phyloP scores from a whole-genome alignment of 2,113 vertebrate genomes.

The Bubalus kerabau region DNA sequence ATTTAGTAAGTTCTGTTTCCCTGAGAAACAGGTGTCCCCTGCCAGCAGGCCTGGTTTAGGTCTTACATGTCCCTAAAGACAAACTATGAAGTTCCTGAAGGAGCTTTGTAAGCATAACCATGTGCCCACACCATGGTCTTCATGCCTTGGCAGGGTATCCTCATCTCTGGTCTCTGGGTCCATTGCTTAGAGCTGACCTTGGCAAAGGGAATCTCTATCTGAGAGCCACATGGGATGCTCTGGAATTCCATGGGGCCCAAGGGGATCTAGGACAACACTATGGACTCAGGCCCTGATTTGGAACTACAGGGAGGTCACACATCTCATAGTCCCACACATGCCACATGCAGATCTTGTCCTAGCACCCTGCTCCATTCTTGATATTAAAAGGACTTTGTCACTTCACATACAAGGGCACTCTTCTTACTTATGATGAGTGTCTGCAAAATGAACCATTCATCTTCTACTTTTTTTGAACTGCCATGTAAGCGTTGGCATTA shows the following conservation, averaged over 20 bases:
- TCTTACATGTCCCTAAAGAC: not conserved
- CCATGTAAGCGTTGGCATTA: not conserved
- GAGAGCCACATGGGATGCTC: not conserved
- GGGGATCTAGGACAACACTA: not conserved
- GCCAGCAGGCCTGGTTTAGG: not conserved
- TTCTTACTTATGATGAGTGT: not conserved
- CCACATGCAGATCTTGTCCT: not conserved
- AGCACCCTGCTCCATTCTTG: not conserved
- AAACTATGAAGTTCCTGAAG: not conserved
- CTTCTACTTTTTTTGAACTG: not conserved
- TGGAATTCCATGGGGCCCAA: not conserved
- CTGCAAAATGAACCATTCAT: not conserved
- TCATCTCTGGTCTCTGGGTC: not conserved
- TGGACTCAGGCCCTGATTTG: not conserved
- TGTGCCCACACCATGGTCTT: not conserved
- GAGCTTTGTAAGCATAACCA: not conserved
- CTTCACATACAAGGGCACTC: not conserved
- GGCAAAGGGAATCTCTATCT: not conserved
- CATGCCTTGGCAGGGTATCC: fast-evolving
- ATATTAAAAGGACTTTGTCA: not conserved
- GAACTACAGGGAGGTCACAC: not conserved
- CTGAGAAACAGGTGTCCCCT: not conserved
- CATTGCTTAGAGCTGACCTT: not conserved
- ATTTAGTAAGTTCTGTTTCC: not conserved
- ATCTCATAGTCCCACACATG: not conserved